phyloP scores from a whole-genome alignment of 2,797 vertebrate species.

The Ceryle rudis region DNA sequence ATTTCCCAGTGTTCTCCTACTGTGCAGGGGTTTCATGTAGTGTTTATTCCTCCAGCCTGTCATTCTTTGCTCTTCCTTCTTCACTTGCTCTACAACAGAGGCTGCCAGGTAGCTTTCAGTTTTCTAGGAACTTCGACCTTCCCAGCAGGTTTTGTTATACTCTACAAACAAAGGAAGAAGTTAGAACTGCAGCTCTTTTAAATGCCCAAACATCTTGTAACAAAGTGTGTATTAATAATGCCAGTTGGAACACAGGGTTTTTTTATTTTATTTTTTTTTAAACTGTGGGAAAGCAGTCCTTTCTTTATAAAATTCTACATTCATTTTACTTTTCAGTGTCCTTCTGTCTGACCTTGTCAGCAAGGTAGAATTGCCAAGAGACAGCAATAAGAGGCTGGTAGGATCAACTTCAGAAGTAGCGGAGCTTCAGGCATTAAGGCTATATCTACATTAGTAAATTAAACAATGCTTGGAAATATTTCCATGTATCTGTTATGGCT shows the following conservation, averaged over 20 bases:
- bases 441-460: constrained; percentile 1
- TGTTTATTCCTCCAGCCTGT: constrained; percentile 63
- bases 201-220: constrained; percentile 62
- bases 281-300: constrained; percentile 30
- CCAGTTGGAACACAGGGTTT: background rate
- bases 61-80: constrained; percentile 63
- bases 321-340: constrained; percentile 28
- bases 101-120: constrained; percentile 62
- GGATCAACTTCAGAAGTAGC: constrained; percentile 17
- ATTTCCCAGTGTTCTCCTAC: constrained; percentile 56
- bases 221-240: constrained; percentile 69
- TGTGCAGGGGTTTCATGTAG: constrained; percentile 48
- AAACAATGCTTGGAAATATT: constrained; percentile 11
- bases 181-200: constrained; percentile 65
- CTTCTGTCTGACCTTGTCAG: constrained; percentile 61
- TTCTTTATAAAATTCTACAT: constrained; percentile 40
- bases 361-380: constrained; percentile 54
- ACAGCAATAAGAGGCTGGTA: background rate
- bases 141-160: constrained; percentile 64
- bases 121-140: constrained; percentile 67
- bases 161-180: constrained; percentile 62
- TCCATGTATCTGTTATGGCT: background rate
- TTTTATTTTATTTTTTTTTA: background rate
- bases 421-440: constrained; percentile 29
- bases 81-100: constrained; percentile 62